A percentile compares a stretch with the other conserved stretches of the same genome.
These are phyloP conservation scores for Stratiomys singularior DNA, from an alignment of 2,888 invertebrate species.

Conservation along the genomic window DNA sequence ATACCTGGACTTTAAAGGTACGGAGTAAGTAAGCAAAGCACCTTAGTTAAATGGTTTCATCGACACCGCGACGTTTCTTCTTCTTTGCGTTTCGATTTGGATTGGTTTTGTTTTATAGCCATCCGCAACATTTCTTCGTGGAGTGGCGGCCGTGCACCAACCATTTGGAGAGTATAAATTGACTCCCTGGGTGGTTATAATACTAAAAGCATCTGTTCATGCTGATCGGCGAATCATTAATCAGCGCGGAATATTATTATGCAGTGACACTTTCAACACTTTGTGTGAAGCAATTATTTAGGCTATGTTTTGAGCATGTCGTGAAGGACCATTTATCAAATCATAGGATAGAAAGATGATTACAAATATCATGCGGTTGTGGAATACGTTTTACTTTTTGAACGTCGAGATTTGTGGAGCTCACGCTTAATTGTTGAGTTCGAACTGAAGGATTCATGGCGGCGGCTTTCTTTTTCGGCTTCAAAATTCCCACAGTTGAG, in stretches of 20 bases:
- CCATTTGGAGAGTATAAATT: slow-evolving; percentile 26
- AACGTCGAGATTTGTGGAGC: background rate
- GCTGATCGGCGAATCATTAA: slow-evolving; percentile 41
- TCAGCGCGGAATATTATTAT: slow-evolving; percentile 41
- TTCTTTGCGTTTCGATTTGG: background rate
- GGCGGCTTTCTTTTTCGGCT: slow-evolving; percentile 19
- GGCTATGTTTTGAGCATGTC: slow-evolving; percentile 29
- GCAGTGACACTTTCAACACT: slow-evolving; percentile 43
- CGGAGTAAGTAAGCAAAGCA: background rate
- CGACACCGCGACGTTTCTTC: slow-evolving; percentile 27
- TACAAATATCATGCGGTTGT: slow-evolving; percentile 2
- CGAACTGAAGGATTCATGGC: background rate
- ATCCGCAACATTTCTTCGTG: background rate
- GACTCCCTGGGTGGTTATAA: slow-evolving; percentile 46
- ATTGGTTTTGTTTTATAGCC: background rate
- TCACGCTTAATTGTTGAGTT: background rate
- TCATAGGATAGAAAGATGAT: slow-evolving; percentile 19
- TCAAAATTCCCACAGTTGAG: slow-evolving; percentile 33
- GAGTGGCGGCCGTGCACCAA: background rate
- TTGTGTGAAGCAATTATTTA: slow-evolving; percentile 39
- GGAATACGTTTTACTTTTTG: background rate
- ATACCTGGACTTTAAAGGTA: background rate
- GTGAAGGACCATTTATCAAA: slow-evolving; percentile 33
- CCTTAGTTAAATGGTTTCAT: slow-evolving; percentile 36
- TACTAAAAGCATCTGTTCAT: slow-evolving; percentile 39